phyloP scores from a whole-genome alignment of 1,140 invertebrate genomes.

The Pissodes strobi region DNA sequence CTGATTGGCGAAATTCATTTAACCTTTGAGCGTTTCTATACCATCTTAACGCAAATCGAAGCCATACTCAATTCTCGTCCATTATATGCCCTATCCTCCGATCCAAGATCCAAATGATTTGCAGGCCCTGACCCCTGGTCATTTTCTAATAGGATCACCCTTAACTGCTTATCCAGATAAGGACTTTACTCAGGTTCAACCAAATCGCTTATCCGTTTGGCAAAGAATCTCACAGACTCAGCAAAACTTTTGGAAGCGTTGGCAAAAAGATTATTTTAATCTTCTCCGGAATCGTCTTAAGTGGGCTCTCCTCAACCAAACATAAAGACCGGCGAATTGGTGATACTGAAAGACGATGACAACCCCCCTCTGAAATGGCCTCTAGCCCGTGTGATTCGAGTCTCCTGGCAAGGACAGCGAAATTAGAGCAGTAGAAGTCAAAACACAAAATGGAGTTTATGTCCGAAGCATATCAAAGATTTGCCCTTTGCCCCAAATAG shows the following conservation, averaged over 20 bases:
- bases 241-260: constrained; percentile 44
- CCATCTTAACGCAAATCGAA: constrained; percentile 46
- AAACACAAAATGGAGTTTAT: constrained; percentile 15
- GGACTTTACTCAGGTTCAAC: no score
- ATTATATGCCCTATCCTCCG: constrained; percentile 31
- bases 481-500: constrained; percentile 6
- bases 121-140: constrained; percentile 45
- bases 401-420: constrained; percentile 30
- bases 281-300: constrained; percentile 34
- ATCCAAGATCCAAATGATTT: constrained; percentile 39
- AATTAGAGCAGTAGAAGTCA: constrained; percentile 20
- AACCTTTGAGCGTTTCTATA: constrained; percentile 43
- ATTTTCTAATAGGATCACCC: constrained; percentile 48
- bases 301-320: constrained; percentile 20
- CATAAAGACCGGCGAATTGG: constrained; percentile 42
- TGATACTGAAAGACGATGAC: constrained; percentile 48
- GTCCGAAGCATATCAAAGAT: constrained; percentile 16
- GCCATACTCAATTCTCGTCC: constrained; percentile 48
- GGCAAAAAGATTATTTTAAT: constrained; percentile 39
- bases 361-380: constrained; percentile 40
- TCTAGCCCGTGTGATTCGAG: constrained; percentile 52
- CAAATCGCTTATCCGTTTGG: neutral
- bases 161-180: constrained; percentile 41
- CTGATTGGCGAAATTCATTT: constrained; percentile 35
- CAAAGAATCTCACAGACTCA: neutral